Base-by-base conservation (phyloP, 1,140 invertebrate genomes). In the Drosophila lacertosa region DNA sequence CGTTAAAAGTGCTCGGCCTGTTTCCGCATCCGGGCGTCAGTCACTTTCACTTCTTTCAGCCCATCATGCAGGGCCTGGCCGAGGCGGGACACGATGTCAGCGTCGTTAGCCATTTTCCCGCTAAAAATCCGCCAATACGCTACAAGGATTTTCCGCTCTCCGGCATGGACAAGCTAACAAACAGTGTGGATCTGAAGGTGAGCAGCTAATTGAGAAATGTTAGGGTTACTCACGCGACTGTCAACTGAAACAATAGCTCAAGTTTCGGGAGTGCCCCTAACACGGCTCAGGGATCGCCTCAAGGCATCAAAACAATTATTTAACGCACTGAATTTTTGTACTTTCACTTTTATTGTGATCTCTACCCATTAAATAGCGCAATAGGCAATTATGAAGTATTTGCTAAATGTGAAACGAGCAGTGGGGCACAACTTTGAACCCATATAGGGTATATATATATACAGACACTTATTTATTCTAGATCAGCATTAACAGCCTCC, bases 1-100 rank as follows among this genome's bases (percentile, higher is more conserved):
- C 93, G 18, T 53, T 58, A 69, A 93, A 80, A 26, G 94, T 96
- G 24, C 81, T 96, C 4, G 94, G 92, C 0, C 81, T 96, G 26
- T 94, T 95, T 73, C 94, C 94, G 0, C 94, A 95, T 84, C 92
- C 93, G 0, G 94, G 95, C 1, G 94, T 94, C 67, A 96, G 96
- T 79, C 96, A 97, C 80, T 95, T 95, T 72, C 92, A 94, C 29
- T 94, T 95, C 22, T 94, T 95, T 65, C 92, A 93, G 66, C 94
- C 95, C 2, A 91, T 96, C 2, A 88, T 96, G 60, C 90, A 93
- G 11, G 94, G 93, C 60, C 77, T 97, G 37, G 94, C 93, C 0
- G 91, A 90, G 13, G 92, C 93, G 59, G 95, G 95, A 9, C 95
- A 97, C 77, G 92, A 95, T 24, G 64, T 97, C 0, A 96, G 95